Evolutionary conservation across 2,113 vertebrate genomes (phyloP).

Genomic region (Sigmodon hispidus): DNA sequence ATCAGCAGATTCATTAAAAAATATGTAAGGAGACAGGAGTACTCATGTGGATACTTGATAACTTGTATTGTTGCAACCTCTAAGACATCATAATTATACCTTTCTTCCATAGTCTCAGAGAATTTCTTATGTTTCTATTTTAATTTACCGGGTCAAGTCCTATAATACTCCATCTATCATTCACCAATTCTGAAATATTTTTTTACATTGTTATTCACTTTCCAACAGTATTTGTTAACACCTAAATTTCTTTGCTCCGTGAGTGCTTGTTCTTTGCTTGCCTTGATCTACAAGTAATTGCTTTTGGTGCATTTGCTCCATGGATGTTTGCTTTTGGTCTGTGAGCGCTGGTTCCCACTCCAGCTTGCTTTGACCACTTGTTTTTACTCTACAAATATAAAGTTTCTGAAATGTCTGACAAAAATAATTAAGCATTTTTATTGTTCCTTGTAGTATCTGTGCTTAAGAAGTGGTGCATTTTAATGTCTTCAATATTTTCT

Average conservation of each 20-base stretch:
- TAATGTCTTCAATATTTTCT: not conserved
- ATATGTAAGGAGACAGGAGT: not conserved
- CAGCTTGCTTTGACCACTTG: not conserved
- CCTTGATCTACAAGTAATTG: not conserved
- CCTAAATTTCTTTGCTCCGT: not conserved
- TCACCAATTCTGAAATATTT: conserved; percentile 1
- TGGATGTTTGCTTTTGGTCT: not conserved
- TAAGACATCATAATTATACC: not conserved
- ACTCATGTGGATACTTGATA: not conserved
- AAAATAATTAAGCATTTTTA: conserved; percentile 40
- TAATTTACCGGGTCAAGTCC: conserved; percentile 2
- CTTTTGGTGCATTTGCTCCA: not conserved
- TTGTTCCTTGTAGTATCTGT: not conserved
- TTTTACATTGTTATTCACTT: conserved; percentile 29
- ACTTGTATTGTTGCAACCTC: not conserved
- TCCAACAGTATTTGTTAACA: conserved; percentile 22
- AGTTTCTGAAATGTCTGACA: conserved; percentile 8
- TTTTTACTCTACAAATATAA: conserved; percentile 22
- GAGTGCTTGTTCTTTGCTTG: not conserved
- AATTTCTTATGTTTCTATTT: not conserved
- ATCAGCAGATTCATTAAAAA: not conserved
- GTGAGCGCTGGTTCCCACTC: not conserved
- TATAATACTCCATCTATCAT: not conserved
- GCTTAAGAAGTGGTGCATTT: not conserved
- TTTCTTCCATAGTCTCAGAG: not conserved